Conservation (phyloP, 2,113 vertebrate species). For the Gymnocephalus cernua region DNA sequence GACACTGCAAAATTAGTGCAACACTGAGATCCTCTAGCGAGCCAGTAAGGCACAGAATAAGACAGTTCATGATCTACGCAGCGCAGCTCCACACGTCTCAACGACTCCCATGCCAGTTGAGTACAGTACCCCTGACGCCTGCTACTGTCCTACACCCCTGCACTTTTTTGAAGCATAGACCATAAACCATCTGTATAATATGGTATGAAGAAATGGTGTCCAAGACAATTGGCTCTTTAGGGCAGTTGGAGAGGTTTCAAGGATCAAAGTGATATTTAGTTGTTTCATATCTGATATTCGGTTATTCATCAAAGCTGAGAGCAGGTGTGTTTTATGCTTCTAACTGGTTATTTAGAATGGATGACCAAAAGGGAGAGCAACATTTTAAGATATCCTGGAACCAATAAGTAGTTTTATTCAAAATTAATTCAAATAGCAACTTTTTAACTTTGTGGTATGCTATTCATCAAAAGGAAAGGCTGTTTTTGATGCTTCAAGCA, state of each 20-base stretch:
- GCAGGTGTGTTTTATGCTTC: conserved; percentile 12
- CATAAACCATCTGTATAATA: conserved; percentile 77
- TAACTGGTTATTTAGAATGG: conserved; percentile 25
- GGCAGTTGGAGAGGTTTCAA: conserved; percentile 64
- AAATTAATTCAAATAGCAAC: conserved; percentile 13
- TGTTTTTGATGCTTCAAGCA: conserved; percentile 17
- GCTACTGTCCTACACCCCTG: conserved; percentile 66
- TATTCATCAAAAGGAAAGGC: conserved; percentile 30
- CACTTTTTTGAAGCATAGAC: conserved; percentile 66
- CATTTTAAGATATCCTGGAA: conserved; percentile 23
- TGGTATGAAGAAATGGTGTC: conserved; percentile 59
- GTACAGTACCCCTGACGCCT: conserved; percentile 54
- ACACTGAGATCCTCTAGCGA: conserved; percentile 66
- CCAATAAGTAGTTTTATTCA: conserved; percentile 1
- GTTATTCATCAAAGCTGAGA: conserved; percentile 50
- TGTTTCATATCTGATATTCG: conserved; percentile 58
- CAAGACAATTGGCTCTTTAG: conserved; percentile 70
- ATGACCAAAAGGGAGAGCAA: conserved; percentile 45
- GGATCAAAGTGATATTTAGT: conserved; percentile 65
- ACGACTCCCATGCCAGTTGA: conserved; percentile 66
- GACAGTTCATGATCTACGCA: conserved; percentile 71
- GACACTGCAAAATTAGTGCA: conserved; percentile 77
- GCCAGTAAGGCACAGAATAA: conserved; percentile 63
- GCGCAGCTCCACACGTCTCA: conserved; percentile 46
- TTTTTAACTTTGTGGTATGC: background rate